Percentiles rank a stretch among this genome's conserved stretches.
phyloP scores from a whole-genome alignment of 2,797 vertebrate species.

The Smutsia temminckii region DNA sequence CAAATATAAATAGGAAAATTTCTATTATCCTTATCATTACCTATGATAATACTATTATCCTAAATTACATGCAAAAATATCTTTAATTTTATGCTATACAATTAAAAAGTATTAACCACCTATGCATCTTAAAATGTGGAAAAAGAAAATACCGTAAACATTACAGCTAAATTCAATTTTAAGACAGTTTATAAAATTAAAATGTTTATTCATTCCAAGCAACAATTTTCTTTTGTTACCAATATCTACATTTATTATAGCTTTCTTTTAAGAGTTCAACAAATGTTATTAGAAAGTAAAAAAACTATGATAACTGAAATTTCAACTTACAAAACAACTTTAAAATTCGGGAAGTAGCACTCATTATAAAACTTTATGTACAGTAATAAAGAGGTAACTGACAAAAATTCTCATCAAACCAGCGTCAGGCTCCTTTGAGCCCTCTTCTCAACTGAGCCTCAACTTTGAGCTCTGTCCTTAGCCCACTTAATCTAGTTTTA shows the following conservation, averaged over 20 bases:
- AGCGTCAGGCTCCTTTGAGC: neutral
- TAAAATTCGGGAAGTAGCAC: neutral
- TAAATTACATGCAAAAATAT: neutral
- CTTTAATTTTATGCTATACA: neutral
- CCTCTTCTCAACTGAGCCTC: neutral
- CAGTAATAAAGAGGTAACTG: neutral
- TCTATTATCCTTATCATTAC: neutral
- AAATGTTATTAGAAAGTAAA: slow-evolving; percentile 38
- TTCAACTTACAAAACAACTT: slow-evolving; percentile 28
- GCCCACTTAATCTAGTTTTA: neutral
- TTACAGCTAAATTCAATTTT: neutral
- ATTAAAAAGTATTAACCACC: neutral
- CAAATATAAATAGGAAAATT: neutral
- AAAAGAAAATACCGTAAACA: neutral
- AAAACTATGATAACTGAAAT: neutral
- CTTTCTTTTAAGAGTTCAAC: slow-evolving; percentile 7
- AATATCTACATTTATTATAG: neutral
- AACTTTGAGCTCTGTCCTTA: neutral
- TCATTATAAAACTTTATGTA: neutral
- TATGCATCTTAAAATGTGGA: neutral
- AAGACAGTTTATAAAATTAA: slow-evolving; percentile 20
- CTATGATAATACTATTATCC: neutral
- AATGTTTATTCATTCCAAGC: neutral
- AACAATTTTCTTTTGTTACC: slow-evolving; percentile 7
- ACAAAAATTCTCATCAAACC: neutral